Conservation (phyloP, 1,140 invertebrate species). For the Magallana gigas region DNA sequence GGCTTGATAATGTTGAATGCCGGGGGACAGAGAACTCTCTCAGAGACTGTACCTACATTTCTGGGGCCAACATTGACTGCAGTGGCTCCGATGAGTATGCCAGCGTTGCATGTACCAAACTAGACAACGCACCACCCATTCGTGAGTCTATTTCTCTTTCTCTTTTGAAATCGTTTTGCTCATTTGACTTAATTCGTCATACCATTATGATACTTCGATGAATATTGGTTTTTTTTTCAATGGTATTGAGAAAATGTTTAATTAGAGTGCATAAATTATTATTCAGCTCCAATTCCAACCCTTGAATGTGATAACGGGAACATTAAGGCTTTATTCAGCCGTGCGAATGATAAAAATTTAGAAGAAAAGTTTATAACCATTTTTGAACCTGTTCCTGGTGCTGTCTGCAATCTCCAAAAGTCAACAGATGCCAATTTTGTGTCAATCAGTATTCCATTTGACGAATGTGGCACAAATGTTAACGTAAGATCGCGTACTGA, state of each 20-base stretch:
- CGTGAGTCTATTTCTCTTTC: slow-evolving; percentile 40
- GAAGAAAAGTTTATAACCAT: slow-evolving; percentile 66
- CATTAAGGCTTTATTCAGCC: slow-evolving; percentile 68
- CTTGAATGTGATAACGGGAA: slow-evolving; percentile 60
- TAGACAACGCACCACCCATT: slow-evolving; percentile 45
- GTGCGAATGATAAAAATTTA: slow-evolving; percentile 60
- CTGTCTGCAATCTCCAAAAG: slow-evolving; percentile 13
- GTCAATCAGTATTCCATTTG: slow-evolving; percentile 63
- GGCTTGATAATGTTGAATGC: slow-evolving; percentile 85
- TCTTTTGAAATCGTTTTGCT: background rate
- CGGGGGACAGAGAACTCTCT: slow-evolving; percentile 85
- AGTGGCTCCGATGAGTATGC: slow-evolving; percentile 84
- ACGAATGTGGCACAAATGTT: slow-evolving; percentile 61
- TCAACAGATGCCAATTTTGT: slow-evolving; percentile 52
- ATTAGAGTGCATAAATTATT: too few relatives aligned
- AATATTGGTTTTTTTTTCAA: too few relatives aligned
- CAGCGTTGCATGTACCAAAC: slow-evolving; percentile 83
- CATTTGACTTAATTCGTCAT: background rate
- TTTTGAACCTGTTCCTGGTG: slow-evolving; percentile 40
- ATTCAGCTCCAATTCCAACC: slow-evolving; percentile 64
- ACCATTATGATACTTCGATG: background rate
- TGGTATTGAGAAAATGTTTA: too few relatives aligned
- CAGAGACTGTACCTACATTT: slow-evolving; percentile 83
- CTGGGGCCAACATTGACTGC: slow-evolving; percentile 86
- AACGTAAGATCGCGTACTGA: slow-evolving; percentile 45